A percentile compares a stretch with the other conserved stretches of the same genome.
These are phyloP conservation scores for Oncopeltus fasciatus DNA, from an alignment of 1,140 invertebrate species.

Conservation along the genomic window DNA sequence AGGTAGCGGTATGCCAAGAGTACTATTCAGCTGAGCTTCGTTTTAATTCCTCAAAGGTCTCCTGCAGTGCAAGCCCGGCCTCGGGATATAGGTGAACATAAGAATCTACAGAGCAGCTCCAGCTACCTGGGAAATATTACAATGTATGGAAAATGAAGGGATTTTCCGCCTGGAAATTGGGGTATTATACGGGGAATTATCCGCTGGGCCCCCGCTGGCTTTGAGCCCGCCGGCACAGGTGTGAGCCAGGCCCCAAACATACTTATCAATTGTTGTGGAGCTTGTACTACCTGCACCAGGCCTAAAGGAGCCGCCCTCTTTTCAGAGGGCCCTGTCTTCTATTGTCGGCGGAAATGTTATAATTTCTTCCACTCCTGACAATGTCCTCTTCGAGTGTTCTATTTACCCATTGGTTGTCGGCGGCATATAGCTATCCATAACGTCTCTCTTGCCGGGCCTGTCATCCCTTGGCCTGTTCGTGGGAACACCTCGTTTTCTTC, in stretches of 20 bases:
- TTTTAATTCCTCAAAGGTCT: not conserved
- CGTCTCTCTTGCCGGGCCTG: not conserved
- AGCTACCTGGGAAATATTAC: conserved; percentile 6
- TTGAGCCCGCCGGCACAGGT: not conserved
- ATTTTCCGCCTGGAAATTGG: conserved; percentile 6
- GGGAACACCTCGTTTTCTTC: no score
- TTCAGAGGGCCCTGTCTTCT: not conserved
- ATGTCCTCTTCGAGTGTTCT: not conserved
- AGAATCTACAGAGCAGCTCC: not conserved
- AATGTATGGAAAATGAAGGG: conserved; percentile 8
- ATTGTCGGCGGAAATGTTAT: not conserved
- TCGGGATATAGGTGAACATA: not conserved
- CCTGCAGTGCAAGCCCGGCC: not conserved
- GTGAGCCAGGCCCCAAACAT: conserved; percentile 1
- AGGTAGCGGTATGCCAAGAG: not conserved
- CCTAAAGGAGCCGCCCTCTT: not conserved
- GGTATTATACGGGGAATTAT: conserved; percentile 6
- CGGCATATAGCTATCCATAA: not conserved
- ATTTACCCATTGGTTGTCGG: not conserved
- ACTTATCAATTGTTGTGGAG: conserved; percentile 1
- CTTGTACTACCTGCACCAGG: conserved; percentile 1
- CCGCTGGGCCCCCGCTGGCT: not conserved
- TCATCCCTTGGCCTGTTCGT: no score
- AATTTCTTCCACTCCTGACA: conserved; percentile 1
- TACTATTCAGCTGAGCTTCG: not conserved